Evolutionary conservation across 2,797 vertebrate genomes (phyloP), one percentile per base, ranked within the genome.

Genomic region (Aphelocoma californica): DNA sequence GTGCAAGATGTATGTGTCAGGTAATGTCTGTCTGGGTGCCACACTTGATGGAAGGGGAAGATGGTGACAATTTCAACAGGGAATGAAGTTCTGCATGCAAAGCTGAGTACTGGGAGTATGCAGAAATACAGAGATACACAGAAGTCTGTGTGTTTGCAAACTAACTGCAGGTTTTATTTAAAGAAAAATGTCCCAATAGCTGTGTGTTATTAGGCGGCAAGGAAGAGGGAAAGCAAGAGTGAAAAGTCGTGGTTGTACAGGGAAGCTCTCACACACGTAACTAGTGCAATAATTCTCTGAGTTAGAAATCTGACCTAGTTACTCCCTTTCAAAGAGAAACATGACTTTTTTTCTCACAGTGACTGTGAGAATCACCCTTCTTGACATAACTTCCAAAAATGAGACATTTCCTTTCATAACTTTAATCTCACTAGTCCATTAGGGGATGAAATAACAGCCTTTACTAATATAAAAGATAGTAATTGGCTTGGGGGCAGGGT

Each of bases 21-120:
- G 19, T 70, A 15, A 1, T 14, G 29, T 47, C 31, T 64, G 40
- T 45, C 50, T 0, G 0, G 28, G 31, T 62, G 31, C n/a, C 45
- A 8, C 28, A 6, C 20, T 40, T 23, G 2, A 1, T 18, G 12
- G 5, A 47, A 36, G 38, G 14, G 40, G 24, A 58, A 36, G 1
- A 4, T 4, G 19, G 38, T 23, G 42, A 14, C 5, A 3, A 15
- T 53, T 78, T 36, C 34, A 74, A 8, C 36, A 48, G n/a, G 21
- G 44, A 45, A 14, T 8, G 8, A 36, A 73, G 40, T 25, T 77
- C 60, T 44, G 44, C 17, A 0, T 47, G 34, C 31, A n/a, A 6
- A 67, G n/a, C 38, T 4, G 9, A 31, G 32, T 50, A 6, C 34
- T 42, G 44, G 16, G 8, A 17, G 5, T 7, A 3, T 34, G 2